These are phyloP conservation scores for Channa argus DNA, from an alignment of 2,113 vertebrate species.

Conservation along the genomic window DNA sequence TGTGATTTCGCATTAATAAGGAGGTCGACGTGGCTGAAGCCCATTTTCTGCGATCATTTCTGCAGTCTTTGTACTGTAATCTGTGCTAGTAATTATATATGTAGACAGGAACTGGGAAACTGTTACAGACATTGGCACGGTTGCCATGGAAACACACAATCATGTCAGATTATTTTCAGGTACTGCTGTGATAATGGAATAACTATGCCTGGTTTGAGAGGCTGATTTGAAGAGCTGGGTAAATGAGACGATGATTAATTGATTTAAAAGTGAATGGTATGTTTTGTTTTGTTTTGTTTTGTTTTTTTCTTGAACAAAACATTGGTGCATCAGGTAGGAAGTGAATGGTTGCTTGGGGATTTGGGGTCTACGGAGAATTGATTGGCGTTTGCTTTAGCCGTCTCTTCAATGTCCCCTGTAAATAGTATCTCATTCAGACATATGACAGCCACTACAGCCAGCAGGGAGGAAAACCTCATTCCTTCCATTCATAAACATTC, in stretches of 20 bases:
- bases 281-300: neutral
- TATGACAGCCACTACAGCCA: slow-evolving; percentile 54
- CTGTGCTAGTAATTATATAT: slow-evolving; percentile 71
- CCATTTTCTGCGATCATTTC: slow-evolving; percentile 25
- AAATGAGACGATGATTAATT: slow-evolving; percentile 7
- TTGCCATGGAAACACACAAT: slow-evolving; percentile 79
- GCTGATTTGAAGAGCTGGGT: slow-evolving; percentile 27
- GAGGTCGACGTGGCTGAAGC: neutral
- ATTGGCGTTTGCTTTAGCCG: slow-evolving; percentile 24
- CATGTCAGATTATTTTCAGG: slow-evolving; percentile 76
- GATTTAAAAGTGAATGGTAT: neutral
- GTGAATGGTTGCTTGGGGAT: neutral
- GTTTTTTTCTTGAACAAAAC: slow-evolving; percentile 4
- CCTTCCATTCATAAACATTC: slow-evolving; percentile 73
- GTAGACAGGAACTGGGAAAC: slow-evolving; percentile 70
- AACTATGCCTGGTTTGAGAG: slow-evolving; percentile 36
- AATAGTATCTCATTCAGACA: slow-evolving; percentile 25
- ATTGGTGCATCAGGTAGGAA: neutral
- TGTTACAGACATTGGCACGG: slow-evolving; percentile 64
- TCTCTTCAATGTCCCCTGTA: slow-evolving; percentile 21
- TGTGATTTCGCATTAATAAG: neutral
- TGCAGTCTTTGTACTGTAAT: slow-evolving; percentile 46
- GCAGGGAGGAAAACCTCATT: slow-evolving; percentile 70
- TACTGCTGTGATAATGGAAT: slow-evolving; percentile 66
- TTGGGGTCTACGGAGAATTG: neutral